Evolutionary conservation across 92 coral and sea anemone genomes (phyloP).

Genomic region (Plumapathes pennacea): DNA sequence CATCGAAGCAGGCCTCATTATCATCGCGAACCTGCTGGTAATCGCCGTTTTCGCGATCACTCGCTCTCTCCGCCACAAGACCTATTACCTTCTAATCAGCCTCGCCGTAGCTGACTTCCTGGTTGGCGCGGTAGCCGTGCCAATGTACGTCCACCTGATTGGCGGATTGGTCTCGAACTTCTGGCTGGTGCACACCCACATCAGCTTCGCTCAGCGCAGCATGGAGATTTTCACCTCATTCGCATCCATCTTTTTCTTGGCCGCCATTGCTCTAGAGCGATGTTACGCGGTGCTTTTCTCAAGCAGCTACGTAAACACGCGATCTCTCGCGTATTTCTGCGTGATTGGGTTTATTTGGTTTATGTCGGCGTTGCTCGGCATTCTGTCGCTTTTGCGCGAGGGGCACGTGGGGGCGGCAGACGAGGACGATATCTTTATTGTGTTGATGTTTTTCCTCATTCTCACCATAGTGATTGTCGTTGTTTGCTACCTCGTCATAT

Average conservation of each 20-base stretch:
- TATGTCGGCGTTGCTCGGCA: slow-evolving; percentile 1
- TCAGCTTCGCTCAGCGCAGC: slow-evolving; percentile 21
- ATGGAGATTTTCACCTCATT: slow-evolving; percentile 55
- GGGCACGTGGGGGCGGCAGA: slow-evolving; percentile 10
- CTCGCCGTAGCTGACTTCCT: slow-evolving; percentile 66
- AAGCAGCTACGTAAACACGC: slow-evolving; percentile 9
- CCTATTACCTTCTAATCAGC: slow-evolving; percentile 48
- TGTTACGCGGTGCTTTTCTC: slow-evolving; percentile 44
- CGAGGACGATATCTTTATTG: not conserved
- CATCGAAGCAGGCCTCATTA: slow-evolving; percentile 39
- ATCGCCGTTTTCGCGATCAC: slow-evolving; percentile 35
- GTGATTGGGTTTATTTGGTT: slow-evolving; percentile 9
- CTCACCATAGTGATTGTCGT: slow-evolving; percentile 35
- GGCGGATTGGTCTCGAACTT: slow-evolving; percentile 13
- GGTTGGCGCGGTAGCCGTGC: slow-evolving; percentile 47
- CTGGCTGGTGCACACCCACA: slow-evolving; percentile 13
- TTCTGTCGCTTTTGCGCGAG: slow-evolving; percentile 23
- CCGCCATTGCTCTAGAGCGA: slow-evolving; percentile 63
- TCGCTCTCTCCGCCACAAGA: slow-evolving; percentile 41
- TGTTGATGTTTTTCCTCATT: slow-evolving; percentile 26
- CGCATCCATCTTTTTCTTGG: slow-evolving; percentile 58
- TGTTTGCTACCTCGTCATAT: slow-evolving; percentile 28
- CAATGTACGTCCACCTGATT: slow-evolving; percentile 49
- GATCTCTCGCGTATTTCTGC: slow-evolving; percentile 8
- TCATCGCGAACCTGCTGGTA: slow-evolving; percentile 37